Percentiles rank a stretch among this genome's conserved stretches.
Conservation (phyloP, 2,113 vertebrate genomes). For the Cnemophilus loriae region DNA sequence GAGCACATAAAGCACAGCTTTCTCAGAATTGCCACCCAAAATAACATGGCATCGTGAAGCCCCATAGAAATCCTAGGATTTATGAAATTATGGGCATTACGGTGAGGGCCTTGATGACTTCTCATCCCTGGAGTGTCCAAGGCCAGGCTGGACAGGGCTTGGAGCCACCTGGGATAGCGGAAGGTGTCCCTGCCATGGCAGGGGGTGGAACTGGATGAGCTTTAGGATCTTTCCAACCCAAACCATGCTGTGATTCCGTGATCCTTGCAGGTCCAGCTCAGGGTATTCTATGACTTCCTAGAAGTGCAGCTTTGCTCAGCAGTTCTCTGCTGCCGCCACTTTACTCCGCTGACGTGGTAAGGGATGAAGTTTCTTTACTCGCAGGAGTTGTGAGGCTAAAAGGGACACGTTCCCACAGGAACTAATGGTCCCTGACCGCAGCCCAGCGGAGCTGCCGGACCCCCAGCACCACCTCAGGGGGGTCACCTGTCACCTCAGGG, state of each 20-base stretch:
- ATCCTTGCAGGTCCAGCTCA: background rate
- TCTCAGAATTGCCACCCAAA: background rate
- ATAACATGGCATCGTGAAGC: background rate
- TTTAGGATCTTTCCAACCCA: background rate
- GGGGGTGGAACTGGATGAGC: background rate
- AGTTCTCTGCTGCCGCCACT: background rate
- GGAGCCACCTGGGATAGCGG: background rate
- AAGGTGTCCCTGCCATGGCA: background rate
- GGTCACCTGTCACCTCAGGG: background rate
- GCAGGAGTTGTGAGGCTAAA: background rate
- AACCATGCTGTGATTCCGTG: background rate
- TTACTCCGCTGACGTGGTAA: fast-evolving
- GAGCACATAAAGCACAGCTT: background rate
- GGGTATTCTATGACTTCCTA: background rate
- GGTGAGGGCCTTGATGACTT: background rate
- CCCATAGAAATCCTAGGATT: fast-evolving
- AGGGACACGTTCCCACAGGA: background rate
- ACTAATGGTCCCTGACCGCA: fast-evolving
- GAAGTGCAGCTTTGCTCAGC: background rate
- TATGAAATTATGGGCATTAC: fast-evolving
- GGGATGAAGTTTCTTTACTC: background rate
- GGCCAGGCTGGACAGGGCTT: fast-evolving
- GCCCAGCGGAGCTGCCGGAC: background rate
- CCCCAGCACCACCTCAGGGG: background rate
- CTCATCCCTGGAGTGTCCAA: background rate